Evolutionary conservation across 2,888 invertebrate species (phyloP), one percentile per base, ranked within the genome.

Genomic region (Trichogramma evanescens): DNA sequence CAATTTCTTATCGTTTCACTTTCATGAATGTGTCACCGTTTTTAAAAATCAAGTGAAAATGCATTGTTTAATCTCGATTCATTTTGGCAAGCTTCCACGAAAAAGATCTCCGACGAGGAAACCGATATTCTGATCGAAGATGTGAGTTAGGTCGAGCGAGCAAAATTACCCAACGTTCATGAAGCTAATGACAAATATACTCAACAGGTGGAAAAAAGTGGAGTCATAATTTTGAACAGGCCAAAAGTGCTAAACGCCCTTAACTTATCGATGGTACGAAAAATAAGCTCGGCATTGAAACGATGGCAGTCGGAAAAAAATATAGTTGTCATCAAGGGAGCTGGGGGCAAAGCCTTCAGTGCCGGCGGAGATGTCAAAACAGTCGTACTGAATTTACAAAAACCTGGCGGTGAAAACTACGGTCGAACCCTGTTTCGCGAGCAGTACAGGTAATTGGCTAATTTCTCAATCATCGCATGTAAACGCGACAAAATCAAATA

Each of bases 311-410:
- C 80, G 10, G 84, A 79, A 5, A 87, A 86, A 69, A 77, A 80
- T 4, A 71, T 87, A 59, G 85, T 93, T 6, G 85, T 94, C 8
- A 81, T 94, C 6, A 90, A 91, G 80, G 93, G 91, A 0, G 80
- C 84, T 0, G 94, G 93, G 8, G 95, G 88, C 0, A 97, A 96
- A 78, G 92, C 98, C 1, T 99, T 99, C 77, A 99, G 99, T 81
- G 97, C 99, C 9, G 99, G 99, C 0, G 99, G 99, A 1, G 99
- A 99, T 80, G 91, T 99, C 0, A 86, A 90, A 74, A 83, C 86
- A 10, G 78, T 89, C 5, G 88, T 87, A 1, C 26, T 80, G 68
- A 79, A 80, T 64, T 72, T 84, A 4, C 79, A 26, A 26, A 44
- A 69, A 59, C 58, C 61, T 41, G 57, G 63, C 26, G 76, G 76